Percentiles rank a stretch among this genome's conserved stretches.
Conservation (phyloP, 2,797 vertebrate species). For the Urosaurus nigricauda region DNA sequence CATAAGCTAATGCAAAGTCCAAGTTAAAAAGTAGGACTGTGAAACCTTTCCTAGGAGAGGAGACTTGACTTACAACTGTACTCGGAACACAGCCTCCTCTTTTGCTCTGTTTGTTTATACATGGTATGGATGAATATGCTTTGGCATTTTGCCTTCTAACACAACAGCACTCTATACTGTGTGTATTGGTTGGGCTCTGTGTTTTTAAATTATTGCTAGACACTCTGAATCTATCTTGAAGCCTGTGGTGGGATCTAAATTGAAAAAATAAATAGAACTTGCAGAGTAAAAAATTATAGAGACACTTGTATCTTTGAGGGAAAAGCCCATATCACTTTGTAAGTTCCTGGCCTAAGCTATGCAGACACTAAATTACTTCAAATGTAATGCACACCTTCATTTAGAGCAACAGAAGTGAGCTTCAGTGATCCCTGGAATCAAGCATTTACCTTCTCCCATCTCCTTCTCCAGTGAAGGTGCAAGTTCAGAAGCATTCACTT, state of each 20-base stretch:
- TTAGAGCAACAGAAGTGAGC: neutral
- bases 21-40: neutral
- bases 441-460: neutral
- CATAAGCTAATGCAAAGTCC: neutral
- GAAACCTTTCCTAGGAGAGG: neutral
- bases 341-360: neutral
- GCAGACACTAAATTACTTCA: neutral
- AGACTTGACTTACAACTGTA: neutral
- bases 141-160: neutral
- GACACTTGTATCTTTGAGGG: neutral
- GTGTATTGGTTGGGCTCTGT: neutral
- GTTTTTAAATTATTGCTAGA: constrained; percentile 17
- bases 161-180: neutral
- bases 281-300: neutral
- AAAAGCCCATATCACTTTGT: neutral
- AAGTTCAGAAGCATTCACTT: neutral
- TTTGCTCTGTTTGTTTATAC: constrained; percentile 6
- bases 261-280: constrained; percentile 13
- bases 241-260: neutral
- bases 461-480: neutral
- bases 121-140: neutral
- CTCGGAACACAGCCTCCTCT: neutral
- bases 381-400: neutral
- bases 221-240: neutral
- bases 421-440: too few relatives aligned